These are phyloP conservation scores for Rhabdomys dilectus DNA, from an alignment of 2,113 vertebrate species.

Conservation along the genomic window DNA sequence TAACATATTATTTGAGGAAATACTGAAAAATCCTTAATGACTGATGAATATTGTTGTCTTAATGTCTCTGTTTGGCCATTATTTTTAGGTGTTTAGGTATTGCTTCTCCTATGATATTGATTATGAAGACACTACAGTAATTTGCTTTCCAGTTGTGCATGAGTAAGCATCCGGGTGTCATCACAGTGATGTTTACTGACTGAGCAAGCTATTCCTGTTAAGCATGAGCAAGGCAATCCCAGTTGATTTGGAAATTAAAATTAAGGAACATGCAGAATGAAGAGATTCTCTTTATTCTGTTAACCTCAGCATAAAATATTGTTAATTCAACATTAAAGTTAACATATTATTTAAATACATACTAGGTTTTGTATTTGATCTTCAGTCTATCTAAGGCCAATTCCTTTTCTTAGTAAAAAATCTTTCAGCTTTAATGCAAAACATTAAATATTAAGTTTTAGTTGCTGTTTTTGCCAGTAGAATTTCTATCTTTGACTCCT, in stretches of 20 bases:
- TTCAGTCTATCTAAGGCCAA: background rate
- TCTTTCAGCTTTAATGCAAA: background rate
- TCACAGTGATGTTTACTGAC: conserved; percentile 57
- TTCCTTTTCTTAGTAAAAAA: background rate
- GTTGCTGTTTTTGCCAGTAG: background rate
- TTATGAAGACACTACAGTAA: conserved; percentile 50
- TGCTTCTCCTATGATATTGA: conserved; percentile 39
- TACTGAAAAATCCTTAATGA: conserved; percentile 46
- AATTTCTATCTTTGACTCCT: background rate
- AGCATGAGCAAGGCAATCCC: conserved; percentile 56
- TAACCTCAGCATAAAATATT: conserved; percentile 77
- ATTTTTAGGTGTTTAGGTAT: conserved; percentile 54
- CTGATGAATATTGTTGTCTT: conserved; percentile 51
- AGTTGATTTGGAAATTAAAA: conserved; percentile 82
- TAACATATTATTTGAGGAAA: background rate
- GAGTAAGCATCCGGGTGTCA: conserved; percentile 63
- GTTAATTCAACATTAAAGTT: conserved; percentile 75
- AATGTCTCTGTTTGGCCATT: conserved; percentile 47
- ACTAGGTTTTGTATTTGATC: conserved; percentile 36
- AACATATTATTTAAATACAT: conserved; percentile 30
- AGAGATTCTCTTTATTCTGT: conserved; percentile 65
- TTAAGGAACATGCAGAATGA: conserved; percentile 78
- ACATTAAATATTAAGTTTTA: conserved; percentile 24
- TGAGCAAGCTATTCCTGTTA: conserved; percentile 75
- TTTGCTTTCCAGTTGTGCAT: conserved; percentile 71